These are phyloP conservation scores for Blera fallax DNA, from an alignment of 2,888 invertebrate species.

Conservation along the genomic window DNA sequence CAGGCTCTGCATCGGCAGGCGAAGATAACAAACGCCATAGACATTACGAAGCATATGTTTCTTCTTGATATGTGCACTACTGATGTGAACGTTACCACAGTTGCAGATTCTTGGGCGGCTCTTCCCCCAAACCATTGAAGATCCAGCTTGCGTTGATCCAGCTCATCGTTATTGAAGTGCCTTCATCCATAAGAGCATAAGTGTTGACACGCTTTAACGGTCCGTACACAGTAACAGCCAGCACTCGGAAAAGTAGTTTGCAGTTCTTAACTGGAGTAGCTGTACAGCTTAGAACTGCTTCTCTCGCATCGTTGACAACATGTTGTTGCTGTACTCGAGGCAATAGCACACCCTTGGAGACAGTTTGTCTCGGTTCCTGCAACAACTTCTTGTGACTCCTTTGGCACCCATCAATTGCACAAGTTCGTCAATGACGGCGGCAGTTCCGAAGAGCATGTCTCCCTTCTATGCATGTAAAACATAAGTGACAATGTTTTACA, in stretches of 20 bases:
- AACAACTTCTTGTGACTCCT: slow-evolving; percentile 6
- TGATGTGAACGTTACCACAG: slow-evolving; percentile 16
- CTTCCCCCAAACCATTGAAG: slow-evolving; percentile 49
- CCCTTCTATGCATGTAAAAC: not conserved
- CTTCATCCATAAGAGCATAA: slow-evolving; percentile 55
- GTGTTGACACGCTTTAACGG: not conserved
- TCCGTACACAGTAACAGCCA: not conserved
- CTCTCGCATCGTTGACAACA: not conserved
- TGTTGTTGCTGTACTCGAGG: not conserved
- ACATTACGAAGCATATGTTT: slow-evolving; percentile 28
- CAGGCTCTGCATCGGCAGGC: slow-evolving; percentile 24
- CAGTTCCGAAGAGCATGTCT: not conserved
- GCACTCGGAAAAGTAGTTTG: not conserved
- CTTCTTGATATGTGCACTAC: not conserved
- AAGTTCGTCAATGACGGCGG: not conserved
- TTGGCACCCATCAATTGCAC: not conserved
- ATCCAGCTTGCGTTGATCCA: slow-evolving; percentile 46
- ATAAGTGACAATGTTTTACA: not conserved
- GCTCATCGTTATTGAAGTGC: slow-evolving; percentile 61
- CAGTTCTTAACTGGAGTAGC: not conserved
- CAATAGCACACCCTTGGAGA: too few relatives aligned
- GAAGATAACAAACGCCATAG: slow-evolving; percentile 9
- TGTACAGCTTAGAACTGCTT: not conserved
- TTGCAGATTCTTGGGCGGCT: slow-evolving; percentile 29
- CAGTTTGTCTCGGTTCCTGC: not conserved